Base-by-base conservation (phyloP, 2,888 invertebrate species). In the Chironomus tentans region DNA sequence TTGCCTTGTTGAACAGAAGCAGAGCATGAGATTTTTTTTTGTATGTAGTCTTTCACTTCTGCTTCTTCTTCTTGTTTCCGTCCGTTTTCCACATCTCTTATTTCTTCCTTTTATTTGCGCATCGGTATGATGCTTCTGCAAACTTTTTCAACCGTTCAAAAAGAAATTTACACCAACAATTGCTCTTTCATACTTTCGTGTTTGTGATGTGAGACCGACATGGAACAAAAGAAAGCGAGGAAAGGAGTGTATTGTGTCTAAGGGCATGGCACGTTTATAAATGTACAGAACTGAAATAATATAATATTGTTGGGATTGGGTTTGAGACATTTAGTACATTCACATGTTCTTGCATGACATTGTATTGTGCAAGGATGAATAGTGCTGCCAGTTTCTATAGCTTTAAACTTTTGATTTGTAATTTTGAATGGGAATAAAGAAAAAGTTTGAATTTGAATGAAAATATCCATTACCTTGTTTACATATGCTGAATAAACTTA, bases 1-100 rank as follows among this genome's bases (percentile, higher is more conserved):
- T 48, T 50, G 70, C 70, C 70, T 70, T 50, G 70, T 70, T 70
- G 70, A 70, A 47, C 70, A 47, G 38, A 70, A 24, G 50, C 24
- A 24, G 24, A 24, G 56, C 50, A 24, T 70, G 70, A 70, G 21
- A 70, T 70, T 70, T 70, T 48, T 68, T 68, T 13, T 68, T 68
- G 3, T 28, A 1, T 28, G 5, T 38, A 38, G 38, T 38, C 38
- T 38, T 38, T 38, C 38, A 38, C 38, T 38, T 38, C 38, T 38
- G 38, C 10, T 38, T 38, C 38, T 38, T 38, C 38, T 38, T 38
- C 38, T 38, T 38, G 1, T 38, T 38, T 38, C 38, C 56, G 18
- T 56, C 56, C 56, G 56, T 56, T 56, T 18, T 18, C 18, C 56
- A 18, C 56, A 18, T 56, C 56, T 56, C 56, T 18, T 56, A 15